Evolutionary conservation across 2,797 vertebrate genomes (phyloP).

Genomic region (Epinephelus malabaricus): DNA sequence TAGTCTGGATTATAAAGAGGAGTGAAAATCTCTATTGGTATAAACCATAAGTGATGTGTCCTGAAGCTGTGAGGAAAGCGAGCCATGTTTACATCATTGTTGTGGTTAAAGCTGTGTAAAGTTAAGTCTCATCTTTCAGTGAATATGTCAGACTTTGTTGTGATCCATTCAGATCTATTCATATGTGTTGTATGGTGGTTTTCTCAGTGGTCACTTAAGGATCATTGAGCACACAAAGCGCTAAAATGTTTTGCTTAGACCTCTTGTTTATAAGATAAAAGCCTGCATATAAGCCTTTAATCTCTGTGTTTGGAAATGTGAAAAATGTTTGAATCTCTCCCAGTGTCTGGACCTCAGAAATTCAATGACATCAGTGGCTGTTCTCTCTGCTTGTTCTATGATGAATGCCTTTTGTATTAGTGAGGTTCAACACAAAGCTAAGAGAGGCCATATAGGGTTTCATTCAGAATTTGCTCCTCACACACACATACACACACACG

Average conservation of each 20-base stretch:
- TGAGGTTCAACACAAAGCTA: constrained; percentile 55
- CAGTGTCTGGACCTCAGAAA: constrained; percentile 69
- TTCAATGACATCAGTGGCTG: constrained; percentile 72
- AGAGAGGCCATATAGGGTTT: constrained; percentile 52
- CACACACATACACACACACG: constrained; percentile 23
- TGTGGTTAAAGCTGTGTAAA: constrained; percentile 75
- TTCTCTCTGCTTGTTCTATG: constrained; percentile 45
- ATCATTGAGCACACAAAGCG: constrained; percentile 74
- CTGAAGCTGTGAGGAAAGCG: constrained; percentile 67
- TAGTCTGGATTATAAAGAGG: constrained; percentile 69
- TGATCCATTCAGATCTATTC: constrained; percentile 72
- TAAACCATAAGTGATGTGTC: constrained; percentile 68
- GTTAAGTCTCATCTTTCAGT: constrained; percentile 74
- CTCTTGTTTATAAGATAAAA: constrained; percentile 81
- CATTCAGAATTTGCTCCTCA: constrained; percentile 53
- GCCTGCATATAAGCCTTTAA: constrained; percentile 75
- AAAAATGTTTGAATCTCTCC: constrained; percentile 74
- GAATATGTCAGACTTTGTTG: constrained; percentile 73
- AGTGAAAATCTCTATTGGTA: constrained; percentile 67
- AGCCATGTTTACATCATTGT: constrained; percentile 75
- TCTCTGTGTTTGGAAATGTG: constrained; percentile 79
- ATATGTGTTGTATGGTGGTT: constrained; percentile 71
- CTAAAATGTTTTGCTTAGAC: constrained; percentile 73
- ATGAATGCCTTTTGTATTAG: constrained; percentile 75
- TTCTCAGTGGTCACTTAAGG: constrained; percentile 76